Conservation (phyloP, 2,113 vertebrate genomes). For the Jaculus jaculus region DNA sequence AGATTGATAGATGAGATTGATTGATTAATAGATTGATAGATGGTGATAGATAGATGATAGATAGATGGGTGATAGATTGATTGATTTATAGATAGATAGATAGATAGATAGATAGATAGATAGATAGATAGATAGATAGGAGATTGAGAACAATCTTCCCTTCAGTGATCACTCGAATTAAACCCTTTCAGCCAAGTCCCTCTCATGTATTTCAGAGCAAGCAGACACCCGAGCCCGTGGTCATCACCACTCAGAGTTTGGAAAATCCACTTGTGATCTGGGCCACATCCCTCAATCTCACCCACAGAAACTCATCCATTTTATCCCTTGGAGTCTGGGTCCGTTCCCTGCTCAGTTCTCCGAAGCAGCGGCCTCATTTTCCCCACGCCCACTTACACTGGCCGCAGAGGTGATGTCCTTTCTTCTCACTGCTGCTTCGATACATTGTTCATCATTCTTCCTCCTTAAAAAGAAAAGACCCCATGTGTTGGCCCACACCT, state of each 20-base stretch:
- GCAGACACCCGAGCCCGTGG: neutral
- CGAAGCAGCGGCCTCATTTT: neutral
- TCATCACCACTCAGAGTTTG: too few species aligned
- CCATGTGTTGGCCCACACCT: neutral
- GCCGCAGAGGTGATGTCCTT: neutral
- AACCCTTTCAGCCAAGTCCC: neutral
- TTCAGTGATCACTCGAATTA: neutral
- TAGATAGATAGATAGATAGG: too few species aligned
- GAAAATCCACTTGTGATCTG: too few species aligned
- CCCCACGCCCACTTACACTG: neutral
- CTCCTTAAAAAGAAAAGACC: neutral
- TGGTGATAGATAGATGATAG: too few species aligned
- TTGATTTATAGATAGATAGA: too few species aligned
- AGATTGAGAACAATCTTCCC: neutral
- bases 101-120: too few species aligned
- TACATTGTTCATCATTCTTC: slow-evolving; percentile 27
- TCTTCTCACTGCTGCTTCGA: neutral
- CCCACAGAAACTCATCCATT: neutral
- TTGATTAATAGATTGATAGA: too few species aligned
- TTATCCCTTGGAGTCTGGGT: neutral
- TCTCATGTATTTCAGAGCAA: neutral
- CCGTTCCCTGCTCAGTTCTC: neutral
- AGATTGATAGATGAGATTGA: too few species aligned
- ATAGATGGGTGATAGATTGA: too few species aligned
- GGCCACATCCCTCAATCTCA: too few species aligned